Base-by-base conservation (phyloP, 2,797 vertebrate genomes). In the Crax fasciolata region DNA sequence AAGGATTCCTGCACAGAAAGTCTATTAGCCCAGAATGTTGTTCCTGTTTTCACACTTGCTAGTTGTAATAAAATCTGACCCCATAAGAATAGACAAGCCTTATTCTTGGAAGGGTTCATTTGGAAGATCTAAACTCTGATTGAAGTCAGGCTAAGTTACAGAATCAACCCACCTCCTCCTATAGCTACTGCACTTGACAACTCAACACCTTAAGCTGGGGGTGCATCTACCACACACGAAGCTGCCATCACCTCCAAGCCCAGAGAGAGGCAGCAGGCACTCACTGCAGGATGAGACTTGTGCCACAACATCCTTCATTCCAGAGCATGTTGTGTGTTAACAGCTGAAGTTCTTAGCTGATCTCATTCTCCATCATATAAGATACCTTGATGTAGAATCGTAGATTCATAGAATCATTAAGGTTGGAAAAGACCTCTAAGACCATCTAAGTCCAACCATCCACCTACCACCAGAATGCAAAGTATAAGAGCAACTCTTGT, bases 201-300 rank as follows among this genome's bases (percentile, higher is more conserved):
- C 30, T 63, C 32, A 25, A 2, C 9, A 25, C 11, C 63, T 35
- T 73, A 58, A 51, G 3, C 14, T 39, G 24, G 6, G 6, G 2
- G 2, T n/a, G 4, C 21, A 32, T 5, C 30, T 49, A 32, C 70
- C 68, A 58, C 15, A 13, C 0, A 0, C 32, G 67, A 61, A 83
- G 5, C 18, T 30, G 18, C 4, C 32, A 14, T 2, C 0, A 6
- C 3, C 23, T 54, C 35, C 1, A 0, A 4, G 5, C 1, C 11
- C 55, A 76, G 25, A 41, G 1, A 6, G 6, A 61, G 32, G 28
- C 30, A 73, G 13, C 14, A 39, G 20, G 10, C 4, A 19, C 30
- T 59, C 13, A 11, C 14, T 16, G 23, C 13, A 28, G 9, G 6
- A 10, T 32, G 49, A 51, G 7, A 18, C 14, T 39, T 30, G 10